Percentiles rank a stretch among this genome's conserved stretches.
phyloP scores from a whole-genome alignment of 2,797 vertebrate genomes.

The Muscicapa striata region DNA sequence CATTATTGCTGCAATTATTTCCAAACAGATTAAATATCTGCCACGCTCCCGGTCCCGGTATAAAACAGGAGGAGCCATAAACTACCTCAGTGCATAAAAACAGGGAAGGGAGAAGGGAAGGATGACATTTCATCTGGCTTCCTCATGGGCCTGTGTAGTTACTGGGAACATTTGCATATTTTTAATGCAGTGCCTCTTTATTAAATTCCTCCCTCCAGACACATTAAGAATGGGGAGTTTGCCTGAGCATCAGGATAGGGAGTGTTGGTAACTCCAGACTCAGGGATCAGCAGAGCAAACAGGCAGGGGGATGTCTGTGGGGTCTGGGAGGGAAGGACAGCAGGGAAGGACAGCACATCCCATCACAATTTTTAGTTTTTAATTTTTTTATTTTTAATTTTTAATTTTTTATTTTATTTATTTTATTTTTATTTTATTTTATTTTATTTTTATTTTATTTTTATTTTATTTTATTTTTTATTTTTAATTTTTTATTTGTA shows the following conservation, averaged over 20 bases:
- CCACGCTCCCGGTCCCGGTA: slow-evolving; percentile 43
- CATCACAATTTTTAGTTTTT: background rate
- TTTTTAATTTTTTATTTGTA: too few species aligned
- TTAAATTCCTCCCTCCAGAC: slow-evolving; percentile 66
- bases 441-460: background rate
- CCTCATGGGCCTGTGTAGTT: slow-evolving; percentile 57
- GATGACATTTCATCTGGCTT: slow-evolving; percentile 63
- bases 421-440: too few species aligned
- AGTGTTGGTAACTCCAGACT: background rate
- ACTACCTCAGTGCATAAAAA: slow-evolving; percentile 58
- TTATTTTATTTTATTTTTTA: background rate
- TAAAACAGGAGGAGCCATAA: slow-evolving; percentile 55
- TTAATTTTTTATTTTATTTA: too few species aligned
- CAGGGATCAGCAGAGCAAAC: background rate
- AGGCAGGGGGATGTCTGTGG: background rate
- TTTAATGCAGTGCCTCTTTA: slow-evolving; percentile 68
- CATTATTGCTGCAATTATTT: slow-evolving; percentile 74
- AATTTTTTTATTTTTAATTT: too few species aligned
- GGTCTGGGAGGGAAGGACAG: background rate
- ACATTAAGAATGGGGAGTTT: slow-evolving; percentile 30
- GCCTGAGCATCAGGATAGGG: slow-evolving; percentile 3
- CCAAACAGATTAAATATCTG: slow-evolving; percentile 72
- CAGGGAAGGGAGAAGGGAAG: slow-evolving; percentile 6
- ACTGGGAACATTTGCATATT: slow-evolving; percentile 69
- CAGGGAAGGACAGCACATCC: background rate